Evolutionary conservation across 2,113 vertebrate genomes (phyloP), one percentile per base, ranked within the genome.

Genomic region (Pogona vitticeps): DNA sequence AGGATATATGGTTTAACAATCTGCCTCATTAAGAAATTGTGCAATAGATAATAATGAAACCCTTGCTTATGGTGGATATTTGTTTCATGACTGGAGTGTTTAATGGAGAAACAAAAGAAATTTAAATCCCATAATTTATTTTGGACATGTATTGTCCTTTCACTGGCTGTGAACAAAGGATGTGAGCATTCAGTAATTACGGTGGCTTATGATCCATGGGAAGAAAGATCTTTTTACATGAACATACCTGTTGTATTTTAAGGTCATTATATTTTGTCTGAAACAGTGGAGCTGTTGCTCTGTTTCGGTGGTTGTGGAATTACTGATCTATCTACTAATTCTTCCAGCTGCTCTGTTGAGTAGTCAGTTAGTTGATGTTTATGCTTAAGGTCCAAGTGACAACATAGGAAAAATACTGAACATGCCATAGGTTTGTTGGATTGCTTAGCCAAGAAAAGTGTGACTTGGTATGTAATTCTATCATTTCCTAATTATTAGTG

Each of bases 111-210:
- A 75, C 88, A 86, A 67, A 89, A 93, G 76, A 68, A 91, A 80
- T 89, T 92, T 89, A 85, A 88, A 89, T 93, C 63, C 56, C 73
- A 72, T 89, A 92, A 95, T 94, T 93, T 95, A 65, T 91, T 83
- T 85, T 83, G 85, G 91, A 87, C 84, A 82, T 59, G 84, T 90
- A 88, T 79, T 78, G 46, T 91, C 77, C 88, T 91, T 91, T 90
- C 92, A 87, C 80, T 76, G 86, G 46, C 80, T 91, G 78, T 91
- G 91, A 91, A 79, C 76, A 90, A 91, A 65, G 87, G 76, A 88
- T 82, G 71, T 9, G 38, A 90, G 52, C 82, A 52, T 87, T 91
- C 88, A 94, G 88, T 85, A 92, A 92, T 93, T 92, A 94, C 84
- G 86, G 77, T 91, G 92, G 33, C 91, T 0, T 26, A 59, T 42